A percentile compares a stretch with the other conserved stretches of the same genome.
Evolutionary conservation across 2,797 vertebrate species (phyloP).

Genomic region (Eidolon dupreanum): DNA sequence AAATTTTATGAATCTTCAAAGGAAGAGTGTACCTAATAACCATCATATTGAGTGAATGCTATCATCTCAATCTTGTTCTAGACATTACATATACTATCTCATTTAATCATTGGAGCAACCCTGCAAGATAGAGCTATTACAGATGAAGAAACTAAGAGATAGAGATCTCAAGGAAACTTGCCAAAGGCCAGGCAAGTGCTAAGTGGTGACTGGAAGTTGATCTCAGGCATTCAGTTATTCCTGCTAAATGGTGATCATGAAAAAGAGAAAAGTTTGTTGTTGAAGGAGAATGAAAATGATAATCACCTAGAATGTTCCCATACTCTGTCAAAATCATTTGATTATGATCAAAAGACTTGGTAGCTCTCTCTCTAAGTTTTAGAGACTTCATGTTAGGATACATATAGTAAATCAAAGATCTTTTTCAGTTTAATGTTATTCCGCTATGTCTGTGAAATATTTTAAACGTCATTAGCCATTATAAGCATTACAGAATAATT

Average conservation of each 20-base stretch:
- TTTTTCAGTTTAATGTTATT: slow-evolving; percentile 23
- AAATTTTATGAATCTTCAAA: neutral
- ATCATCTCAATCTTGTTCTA: neutral
- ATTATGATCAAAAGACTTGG: neutral
- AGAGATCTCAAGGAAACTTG: neutral
- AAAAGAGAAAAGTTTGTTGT: neutral
- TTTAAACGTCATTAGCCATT: neutral
- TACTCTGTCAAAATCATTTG: neutral
- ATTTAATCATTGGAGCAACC: neutral
- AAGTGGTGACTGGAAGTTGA: neutral
- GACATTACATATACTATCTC: neutral
- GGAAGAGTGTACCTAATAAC: neutral
- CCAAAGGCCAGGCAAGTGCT: neutral
- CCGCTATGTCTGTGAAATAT: neutral
- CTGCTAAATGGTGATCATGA: neutral
- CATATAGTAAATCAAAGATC: neutral
- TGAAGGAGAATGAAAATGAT: neutral
- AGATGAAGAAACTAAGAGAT: neutral
- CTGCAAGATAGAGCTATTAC: neutral
- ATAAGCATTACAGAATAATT: neutral
- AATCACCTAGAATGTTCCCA: neutral
- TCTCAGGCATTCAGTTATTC: neutral
- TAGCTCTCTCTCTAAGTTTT: neutral
- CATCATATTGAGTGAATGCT: neutral
- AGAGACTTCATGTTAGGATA: neutral